These are phyloP conservation scores for Muscicapa comitata DNA, from an alignment of 2,797 vertebrate species.

Conservation along the genomic window DNA sequence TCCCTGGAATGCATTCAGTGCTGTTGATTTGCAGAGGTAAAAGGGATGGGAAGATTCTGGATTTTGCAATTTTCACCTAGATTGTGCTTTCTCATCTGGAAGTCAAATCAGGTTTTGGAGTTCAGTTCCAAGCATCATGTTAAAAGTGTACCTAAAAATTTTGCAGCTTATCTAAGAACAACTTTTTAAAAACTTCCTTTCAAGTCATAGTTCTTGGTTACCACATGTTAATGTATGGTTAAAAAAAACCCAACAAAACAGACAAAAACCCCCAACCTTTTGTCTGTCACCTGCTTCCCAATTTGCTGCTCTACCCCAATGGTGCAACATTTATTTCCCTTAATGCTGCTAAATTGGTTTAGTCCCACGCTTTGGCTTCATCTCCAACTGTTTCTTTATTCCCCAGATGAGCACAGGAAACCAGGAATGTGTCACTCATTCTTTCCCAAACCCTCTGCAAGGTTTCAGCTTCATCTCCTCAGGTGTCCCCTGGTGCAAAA, in stretches of 20 bases:
- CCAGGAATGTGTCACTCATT: neutral
- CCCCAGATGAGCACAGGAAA: neutral
- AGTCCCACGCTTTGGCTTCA: neutral
- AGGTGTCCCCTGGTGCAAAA: neutral
- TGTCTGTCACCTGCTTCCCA: neutral
- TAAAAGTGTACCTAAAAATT: neutral
- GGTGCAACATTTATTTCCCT: neutral
- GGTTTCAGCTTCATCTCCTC: neutral
- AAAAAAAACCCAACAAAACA: neutral
- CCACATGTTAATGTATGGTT: neutral
- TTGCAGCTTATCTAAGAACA: neutral
- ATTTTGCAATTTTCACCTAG: neutral
- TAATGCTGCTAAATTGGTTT: neutral
- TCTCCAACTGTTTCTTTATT: neutral
- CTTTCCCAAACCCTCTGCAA: neutral
- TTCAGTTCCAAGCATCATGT: neutral
- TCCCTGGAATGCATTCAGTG: neutral
- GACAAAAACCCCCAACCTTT: neutral
- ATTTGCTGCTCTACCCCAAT: fast-evolving
- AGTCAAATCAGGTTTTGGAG: neutral
- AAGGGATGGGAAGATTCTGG: neutral
- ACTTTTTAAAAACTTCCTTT: neutral
- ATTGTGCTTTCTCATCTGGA: neutral
- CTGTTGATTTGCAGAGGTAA: neutral
- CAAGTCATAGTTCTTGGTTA: neutral